Evolutionary conservation across 2,797 vertebrate species (phyloP).

Genomic region (Spinus olivaceus): DNA sequence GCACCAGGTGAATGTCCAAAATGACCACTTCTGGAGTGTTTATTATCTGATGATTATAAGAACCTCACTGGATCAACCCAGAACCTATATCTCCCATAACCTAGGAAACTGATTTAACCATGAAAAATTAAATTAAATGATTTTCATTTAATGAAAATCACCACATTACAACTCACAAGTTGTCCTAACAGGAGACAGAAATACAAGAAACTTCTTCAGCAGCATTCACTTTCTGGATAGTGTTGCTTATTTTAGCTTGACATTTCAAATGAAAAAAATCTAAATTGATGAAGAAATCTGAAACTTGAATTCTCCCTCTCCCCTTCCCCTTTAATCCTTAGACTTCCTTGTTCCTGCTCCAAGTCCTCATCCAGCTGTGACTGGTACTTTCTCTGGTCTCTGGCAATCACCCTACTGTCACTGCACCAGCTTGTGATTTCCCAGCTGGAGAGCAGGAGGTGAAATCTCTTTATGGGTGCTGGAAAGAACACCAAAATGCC

Average conservation of each 20-base stretch:
- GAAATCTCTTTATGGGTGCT: not conserved
- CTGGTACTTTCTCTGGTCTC: not conserved
- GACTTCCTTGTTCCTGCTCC: not conserved
- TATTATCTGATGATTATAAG: not conserved
- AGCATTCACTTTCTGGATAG: not conserved
- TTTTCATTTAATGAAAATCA: not conserved
- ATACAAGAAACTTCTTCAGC: not conserved
- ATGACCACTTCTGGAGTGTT: not conserved
- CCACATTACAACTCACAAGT: not conserved
- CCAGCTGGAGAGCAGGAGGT: not conserved
- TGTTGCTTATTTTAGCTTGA: not conserved
- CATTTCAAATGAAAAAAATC: slow-evolving; percentile 21
- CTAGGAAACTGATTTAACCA: not conserved
- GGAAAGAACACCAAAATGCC: not conserved
- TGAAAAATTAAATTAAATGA: too few relatives aligned
- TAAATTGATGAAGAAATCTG: not conserved
- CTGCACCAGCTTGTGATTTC: not conserved
- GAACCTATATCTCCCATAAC: not conserved
- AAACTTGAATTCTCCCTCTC: not conserved
- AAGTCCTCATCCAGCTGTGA: not conserved
- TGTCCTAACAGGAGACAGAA: not conserved
- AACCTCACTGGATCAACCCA: not conserved
- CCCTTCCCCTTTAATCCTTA: not conserved
- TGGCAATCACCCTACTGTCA: not conserved
- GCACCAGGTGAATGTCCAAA: not conserved